A percentile compares a stretch with the other conserved stretches of the same genome.
Evolutionary conservation across 2,797 vertebrate genomes (phyloP).

Genomic region (Sebastolobus altivelis): DNA sequence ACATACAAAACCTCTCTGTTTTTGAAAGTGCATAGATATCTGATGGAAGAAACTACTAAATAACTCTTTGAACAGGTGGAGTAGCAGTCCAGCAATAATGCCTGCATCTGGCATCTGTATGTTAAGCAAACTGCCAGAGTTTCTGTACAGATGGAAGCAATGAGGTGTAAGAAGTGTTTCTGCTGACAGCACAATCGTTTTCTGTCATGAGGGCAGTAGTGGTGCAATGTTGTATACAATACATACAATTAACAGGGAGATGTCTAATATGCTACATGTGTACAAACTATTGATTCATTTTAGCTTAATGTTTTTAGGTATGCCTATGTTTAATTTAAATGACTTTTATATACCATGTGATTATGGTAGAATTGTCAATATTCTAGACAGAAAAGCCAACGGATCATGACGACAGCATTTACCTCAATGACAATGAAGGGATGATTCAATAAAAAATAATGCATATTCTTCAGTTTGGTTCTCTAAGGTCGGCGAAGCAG

Average conservation of each 20-base stretch:
- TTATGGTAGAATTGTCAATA: background rate
- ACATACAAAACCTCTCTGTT: background rate
- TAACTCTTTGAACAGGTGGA: conserved; percentile 62
- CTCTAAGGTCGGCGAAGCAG: background rate
- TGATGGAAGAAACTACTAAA: conserved; percentile 14
- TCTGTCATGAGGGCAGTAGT: conserved; percentile 23
- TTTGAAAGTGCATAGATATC: background rate
- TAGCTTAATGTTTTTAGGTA: background rate
- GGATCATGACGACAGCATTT: background rate
- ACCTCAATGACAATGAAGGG: background rate
- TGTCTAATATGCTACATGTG: background rate
- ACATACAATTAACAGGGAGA: background rate
- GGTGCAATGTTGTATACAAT: conserved; percentile 2
- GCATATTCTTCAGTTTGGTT: background rate
- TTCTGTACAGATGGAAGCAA: conserved; percentile 73
- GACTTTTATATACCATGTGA: background rate
- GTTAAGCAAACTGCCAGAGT: conserved; percentile 68
- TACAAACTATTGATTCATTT: background rate
- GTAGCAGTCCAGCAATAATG: conserved; percentile 60
- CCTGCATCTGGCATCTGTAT: conserved; percentile 69
- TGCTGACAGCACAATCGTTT: conserved; percentile 65
- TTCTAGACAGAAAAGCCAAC: background rate
- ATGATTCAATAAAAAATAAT: background rate
- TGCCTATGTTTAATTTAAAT: background rate
- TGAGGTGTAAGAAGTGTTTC: conserved; percentile 67